Conservation (phyloP, 2,113 vertebrate species). For the Mirounga angustirostris region DNA sequence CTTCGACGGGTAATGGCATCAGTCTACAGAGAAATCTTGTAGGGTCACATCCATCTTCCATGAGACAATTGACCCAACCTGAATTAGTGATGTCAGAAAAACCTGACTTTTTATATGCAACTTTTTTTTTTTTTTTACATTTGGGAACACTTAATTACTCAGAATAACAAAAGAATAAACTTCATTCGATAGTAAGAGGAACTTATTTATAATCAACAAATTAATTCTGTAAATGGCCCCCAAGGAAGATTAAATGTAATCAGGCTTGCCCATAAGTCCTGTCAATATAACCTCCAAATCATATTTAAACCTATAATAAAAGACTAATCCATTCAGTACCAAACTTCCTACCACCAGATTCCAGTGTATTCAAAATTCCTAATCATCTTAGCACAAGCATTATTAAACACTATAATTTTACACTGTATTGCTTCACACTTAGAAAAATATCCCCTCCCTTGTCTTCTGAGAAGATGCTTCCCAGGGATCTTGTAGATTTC, state of each 20-base stretch:
- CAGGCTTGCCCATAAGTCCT: not conserved
- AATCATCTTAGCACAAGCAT: not conserved
- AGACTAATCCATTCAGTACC: not conserved
- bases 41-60: not conserved
- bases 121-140: not conserved
- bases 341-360: not conserved
- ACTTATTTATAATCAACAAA: slow-evolving; percentile 44
- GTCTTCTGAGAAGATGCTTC: not conserved
- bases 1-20: not conserved
- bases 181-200: slow-evolving; percentile 27
- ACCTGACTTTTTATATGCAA: not conserved
- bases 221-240: slow-evolving; percentile 33
- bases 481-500: not conserved
- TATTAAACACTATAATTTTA: not conserved
- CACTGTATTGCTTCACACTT: not conserved
- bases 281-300: slow-evolving; percentile 2
- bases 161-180: slow-evolving; percentile 11
- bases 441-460: not conserved
- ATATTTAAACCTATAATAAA: slow-evolving; percentile 4
- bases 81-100: slow-evolving; percentile 39
- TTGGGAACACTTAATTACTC: slow-evolving; percentile 10
- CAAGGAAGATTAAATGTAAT: slow-evolving; percentile 28
- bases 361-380: not conserved
- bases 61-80: not conserved
- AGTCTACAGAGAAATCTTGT: not conserved